Percentiles rank a stretch among this genome's conserved stretches.
Evolutionary conservation across 2,888 invertebrate species (phyloP).

Genomic region (Diadromus collaris): DNA sequence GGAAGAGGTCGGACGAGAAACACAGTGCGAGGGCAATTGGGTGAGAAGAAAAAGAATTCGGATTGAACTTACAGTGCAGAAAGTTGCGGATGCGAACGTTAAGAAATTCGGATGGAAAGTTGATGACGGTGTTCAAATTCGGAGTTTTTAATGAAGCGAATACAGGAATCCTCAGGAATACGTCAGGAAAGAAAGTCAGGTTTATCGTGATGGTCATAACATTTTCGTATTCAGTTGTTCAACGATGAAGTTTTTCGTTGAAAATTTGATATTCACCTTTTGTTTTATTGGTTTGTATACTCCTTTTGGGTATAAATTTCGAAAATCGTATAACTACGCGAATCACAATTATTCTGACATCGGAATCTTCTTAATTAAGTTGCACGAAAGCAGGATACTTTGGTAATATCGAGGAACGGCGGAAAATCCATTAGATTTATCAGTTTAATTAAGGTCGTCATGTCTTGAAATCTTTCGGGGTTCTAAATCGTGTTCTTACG

Average conservation of each 20-base stretch:
- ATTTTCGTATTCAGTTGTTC: too few relatives aligned
- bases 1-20: slow-evolving; percentile 34
- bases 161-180: too few relatives aligned
- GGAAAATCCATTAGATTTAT: slow-evolving; percentile 46
- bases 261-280: too few relatives aligned
- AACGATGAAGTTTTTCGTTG: too few relatives aligned
- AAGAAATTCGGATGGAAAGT: slow-evolving; percentile 28
- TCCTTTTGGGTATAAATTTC: too few relatives aligned
- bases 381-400: neutral
- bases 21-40: slow-evolving; percentile 27
- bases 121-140: slow-evolving; percentile 1
- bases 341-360: neutral
- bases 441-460: slow-evolving; percentile 53
- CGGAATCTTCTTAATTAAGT: neutral
- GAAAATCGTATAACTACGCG: neutral
- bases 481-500: slow-evolving; percentile 49
- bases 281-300: too few relatives aligned
- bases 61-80: slow-evolving; percentile 23
- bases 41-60: slow-evolving; percentile 16
- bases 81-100: slow-evolving; percentile 25
- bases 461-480: slow-evolving; percentile 37
- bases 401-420: slow-evolving; percentile 28
- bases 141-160: neutral
- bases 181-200: neutral
- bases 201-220: too few relatives aligned